A percentile compares a stretch with the other conserved stretches of the same genome.
phyloP scores from a whole-genome alignment of 2,888 invertebrate species.

The Belgica antarctica region DNA sequence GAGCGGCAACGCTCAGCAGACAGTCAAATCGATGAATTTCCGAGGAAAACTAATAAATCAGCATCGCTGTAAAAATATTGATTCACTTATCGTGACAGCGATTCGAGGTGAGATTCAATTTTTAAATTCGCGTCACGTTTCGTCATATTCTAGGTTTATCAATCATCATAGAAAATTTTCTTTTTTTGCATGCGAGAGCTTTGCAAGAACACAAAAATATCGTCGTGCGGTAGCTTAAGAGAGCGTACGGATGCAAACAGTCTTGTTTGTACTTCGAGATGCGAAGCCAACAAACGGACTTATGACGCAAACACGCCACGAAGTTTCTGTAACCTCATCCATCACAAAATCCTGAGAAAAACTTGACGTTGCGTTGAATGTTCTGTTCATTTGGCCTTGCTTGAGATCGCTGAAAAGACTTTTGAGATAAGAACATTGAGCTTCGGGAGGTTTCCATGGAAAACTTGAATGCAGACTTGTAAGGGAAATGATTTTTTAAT shows the following conservation, averaged over 20 bases:
- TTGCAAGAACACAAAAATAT: not conserved
- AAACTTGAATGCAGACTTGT: too few species aligned
- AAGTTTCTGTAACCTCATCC: not conserved
- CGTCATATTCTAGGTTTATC: slow-evolving; percentile 11
- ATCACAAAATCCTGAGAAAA: not conserved
- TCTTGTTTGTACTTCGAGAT: not conserved
- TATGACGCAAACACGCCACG: not conserved
- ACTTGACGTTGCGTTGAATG: too few species aligned
- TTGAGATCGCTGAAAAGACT: too few species aligned
- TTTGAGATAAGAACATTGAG: too few species aligned
- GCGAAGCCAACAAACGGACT: too few species aligned
- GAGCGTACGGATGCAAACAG: not conserved
- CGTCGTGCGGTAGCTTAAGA: not conserved
- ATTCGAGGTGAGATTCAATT: not conserved
- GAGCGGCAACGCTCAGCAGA: not conserved
- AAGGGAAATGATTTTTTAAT: too few species aligned
- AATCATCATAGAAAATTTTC: slow-evolving; percentile 21
- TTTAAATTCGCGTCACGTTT: slow-evolving; percentile 20
- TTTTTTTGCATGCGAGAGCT: slow-evolving; percentile 10
- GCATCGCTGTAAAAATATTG: slow-evolving; percentile 1
- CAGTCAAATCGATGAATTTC: not conserved
- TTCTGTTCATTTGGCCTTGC: too few species aligned
- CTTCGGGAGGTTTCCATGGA: too few species aligned
- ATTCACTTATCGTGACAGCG: slow-evolving; percentile 4
- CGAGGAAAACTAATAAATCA: slow-evolving; percentile 7